A percentile compares a stretch with the other conserved stretches of the same genome.
Evolutionary conservation across 2,797 vertebrate species (phyloP).

Genomic region (Paratrypauchen microcephalus): DNA sequence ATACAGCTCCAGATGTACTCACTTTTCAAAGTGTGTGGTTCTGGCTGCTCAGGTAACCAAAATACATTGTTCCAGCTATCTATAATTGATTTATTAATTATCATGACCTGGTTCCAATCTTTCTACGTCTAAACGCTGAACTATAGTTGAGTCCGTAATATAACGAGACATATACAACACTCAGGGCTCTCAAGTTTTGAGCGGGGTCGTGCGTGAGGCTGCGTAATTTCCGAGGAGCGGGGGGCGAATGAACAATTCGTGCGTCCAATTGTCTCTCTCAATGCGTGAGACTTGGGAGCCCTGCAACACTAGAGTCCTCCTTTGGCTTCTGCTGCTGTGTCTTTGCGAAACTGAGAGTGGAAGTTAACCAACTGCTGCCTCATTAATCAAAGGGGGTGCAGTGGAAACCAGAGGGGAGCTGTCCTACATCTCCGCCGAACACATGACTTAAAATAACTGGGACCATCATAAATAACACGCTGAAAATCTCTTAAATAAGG

Average conservation of each 20-base stretch:
- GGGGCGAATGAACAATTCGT: too few relatives aligned
- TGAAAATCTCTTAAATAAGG: conserved; percentile 56
- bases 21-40: too few relatives aligned
- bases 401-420: conserved; percentile 67
- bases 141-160: conserved; percentile 39
- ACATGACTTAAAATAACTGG: conserved; percentile 60
- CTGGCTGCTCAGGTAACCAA: too few relatives aligned
- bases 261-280: too few relatives aligned
- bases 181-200: too few relatives aligned
- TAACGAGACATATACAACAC: conserved; percentile 81
- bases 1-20: too few relatives aligned
- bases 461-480: conserved; percentile 60
- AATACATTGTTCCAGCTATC: too few relatives aligned
- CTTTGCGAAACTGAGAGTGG: conserved; percentile 58
- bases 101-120: too few relatives aligned
- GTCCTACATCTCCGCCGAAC: conserved; percentile 67
- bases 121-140: conserved; percentile 8
- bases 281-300: too few relatives aligned
- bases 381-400: conserved; percentile 72
- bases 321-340: conserved; percentile 15
- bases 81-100: too few relatives aligned
- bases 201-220: too few relatives aligned
- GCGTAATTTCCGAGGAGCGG: too few relatives aligned
- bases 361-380: conserved; percentile 65
- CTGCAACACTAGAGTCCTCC: conserved; percentile 38